These are phyloP conservation scores for Leuciscus waleckii DNA, from an alignment of 2,797 vertebrate species.

Conservation along the genomic window DNA sequence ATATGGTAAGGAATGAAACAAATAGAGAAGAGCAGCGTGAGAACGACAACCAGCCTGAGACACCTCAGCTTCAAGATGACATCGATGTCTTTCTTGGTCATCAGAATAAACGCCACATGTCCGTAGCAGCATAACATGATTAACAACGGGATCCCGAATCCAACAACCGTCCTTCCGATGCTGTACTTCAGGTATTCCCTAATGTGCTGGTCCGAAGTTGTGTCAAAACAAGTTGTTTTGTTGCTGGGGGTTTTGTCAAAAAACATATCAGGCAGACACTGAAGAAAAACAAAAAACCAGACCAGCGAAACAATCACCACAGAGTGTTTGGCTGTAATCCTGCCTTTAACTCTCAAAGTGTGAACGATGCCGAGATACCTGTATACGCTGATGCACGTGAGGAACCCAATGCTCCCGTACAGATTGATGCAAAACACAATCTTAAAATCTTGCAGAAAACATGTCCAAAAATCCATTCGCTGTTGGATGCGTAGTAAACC, in stretches of 20 bases:
- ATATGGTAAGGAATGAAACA: conserved; percentile 84
- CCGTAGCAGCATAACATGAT: conserved; percentile 81
- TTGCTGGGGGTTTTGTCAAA: conserved; percentile 66
- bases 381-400: conserved; percentile 85
- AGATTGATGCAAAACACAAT: conserved; percentile 83
- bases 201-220: conserved; percentile 28
- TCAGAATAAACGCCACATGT: conserved; percentile 74
- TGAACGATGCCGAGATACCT: conserved; percentile 85
- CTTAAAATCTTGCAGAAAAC: conserved; percentile 80
- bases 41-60: conserved; percentile 74
- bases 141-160: conserved; percentile 79
- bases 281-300: conserved; percentile 76
- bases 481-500: conserved; percentile 71
- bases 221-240: conserved; percentile 67
- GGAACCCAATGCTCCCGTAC: conserved; percentile 86
- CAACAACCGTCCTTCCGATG: conserved; percentile 68
- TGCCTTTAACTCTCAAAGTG: conserved; percentile 74
- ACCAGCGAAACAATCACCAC: conserved; percentile 64
- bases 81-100: conserved; percentile 65
- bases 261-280: conserved; percentile 75
- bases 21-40: conserved; percentile 79
- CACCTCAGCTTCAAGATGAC: conserved; percentile 70
- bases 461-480: conserved; percentile 78
- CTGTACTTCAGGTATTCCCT: conserved; percentile 73
- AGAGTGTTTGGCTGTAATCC: conserved; percentile 62